phyloP scores from a whole-genome alignment of 2,113 vertebrate species.

The Thinocorus orbignyianus region DNA sequence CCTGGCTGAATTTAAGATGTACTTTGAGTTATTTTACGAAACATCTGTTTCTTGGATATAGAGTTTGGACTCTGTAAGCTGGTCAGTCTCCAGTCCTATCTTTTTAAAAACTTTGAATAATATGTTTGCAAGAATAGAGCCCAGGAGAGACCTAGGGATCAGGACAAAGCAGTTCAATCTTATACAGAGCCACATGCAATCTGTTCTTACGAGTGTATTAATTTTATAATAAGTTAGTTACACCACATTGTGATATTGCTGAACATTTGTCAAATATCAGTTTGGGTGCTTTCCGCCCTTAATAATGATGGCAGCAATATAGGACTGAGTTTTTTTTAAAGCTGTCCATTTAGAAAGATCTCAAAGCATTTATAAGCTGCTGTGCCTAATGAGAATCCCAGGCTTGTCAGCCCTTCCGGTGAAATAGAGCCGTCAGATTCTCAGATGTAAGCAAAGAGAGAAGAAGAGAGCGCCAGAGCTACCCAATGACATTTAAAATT shows the following conservation, averaged over 20 bases:
- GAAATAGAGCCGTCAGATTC: conserved; percentile 22
- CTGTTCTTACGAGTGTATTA: background rate
- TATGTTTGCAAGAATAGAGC: background rate
- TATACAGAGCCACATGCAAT: background rate
- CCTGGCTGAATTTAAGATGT: background rate
- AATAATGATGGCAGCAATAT: background rate
- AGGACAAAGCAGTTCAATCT: background rate
- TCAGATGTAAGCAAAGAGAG: conserved; percentile 5
- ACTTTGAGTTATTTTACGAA: background rate
- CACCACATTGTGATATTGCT: background rate
- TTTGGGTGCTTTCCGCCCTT: background rate
- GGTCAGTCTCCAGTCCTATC: background rate
- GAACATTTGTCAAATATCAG: background rate
- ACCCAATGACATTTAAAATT: conserved; percentile 60
- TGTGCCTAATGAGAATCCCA: conserved; percentile 20
- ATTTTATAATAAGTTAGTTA: background rate
- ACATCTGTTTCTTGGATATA: background rate
- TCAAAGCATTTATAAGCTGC: background rate
- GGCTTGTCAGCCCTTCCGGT: background rate
- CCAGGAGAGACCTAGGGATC: background rate
- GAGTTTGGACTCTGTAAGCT: background rate
- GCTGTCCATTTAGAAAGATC: background rate
- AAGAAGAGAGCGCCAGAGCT: conserved; percentile 1
- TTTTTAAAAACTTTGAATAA: background rate
- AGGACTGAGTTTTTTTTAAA: background rate